Conservation (phyloP, 2,888 invertebrate species). For the Leucania comma region DNA sequence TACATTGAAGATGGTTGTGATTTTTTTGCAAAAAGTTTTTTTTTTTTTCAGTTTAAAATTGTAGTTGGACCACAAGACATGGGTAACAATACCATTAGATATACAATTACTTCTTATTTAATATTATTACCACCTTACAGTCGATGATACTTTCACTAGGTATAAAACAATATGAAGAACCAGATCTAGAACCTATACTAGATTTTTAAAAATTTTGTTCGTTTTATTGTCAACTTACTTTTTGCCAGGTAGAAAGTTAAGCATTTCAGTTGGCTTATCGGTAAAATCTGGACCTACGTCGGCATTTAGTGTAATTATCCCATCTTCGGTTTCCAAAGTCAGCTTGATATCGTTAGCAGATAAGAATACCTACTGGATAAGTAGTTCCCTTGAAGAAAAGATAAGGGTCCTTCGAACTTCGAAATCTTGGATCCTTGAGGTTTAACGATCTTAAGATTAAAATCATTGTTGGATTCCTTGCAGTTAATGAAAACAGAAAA, state of each 20-base stretch:
- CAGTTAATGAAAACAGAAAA: conserved; percentile 15
- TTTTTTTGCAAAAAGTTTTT: too few species aligned
- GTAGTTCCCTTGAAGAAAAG: conserved; percentile 41
- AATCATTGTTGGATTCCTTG: conserved; percentile 31
- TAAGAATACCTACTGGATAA: conserved; percentile 36
- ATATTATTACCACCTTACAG: background rate
- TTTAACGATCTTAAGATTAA: conserved; percentile 42
- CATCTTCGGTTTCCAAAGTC: conserved; percentile 19
- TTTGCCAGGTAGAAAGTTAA: conserved; percentile 1
- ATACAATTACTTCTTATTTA: too few species aligned
- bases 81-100: background rate
- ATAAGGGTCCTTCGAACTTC: conserved; percentile 39
- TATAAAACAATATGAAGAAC: background rate
- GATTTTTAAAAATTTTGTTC: background rate
- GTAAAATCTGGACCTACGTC: conserved; percentile 22
- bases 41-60: too few species aligned
- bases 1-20: too few species aligned
- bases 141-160: background rate
- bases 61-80: background rate
- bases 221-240: background rate
- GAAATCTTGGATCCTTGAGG: conserved; percentile 10
- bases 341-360: conserved; percentile 48
- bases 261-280: conserved; percentile 20
- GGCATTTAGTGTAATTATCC: conserved; percentile 29
- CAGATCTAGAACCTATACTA: background rate